Conservation (phyloP, 2,888 invertebrate genomes). For the Carcina quercana region DNA sequence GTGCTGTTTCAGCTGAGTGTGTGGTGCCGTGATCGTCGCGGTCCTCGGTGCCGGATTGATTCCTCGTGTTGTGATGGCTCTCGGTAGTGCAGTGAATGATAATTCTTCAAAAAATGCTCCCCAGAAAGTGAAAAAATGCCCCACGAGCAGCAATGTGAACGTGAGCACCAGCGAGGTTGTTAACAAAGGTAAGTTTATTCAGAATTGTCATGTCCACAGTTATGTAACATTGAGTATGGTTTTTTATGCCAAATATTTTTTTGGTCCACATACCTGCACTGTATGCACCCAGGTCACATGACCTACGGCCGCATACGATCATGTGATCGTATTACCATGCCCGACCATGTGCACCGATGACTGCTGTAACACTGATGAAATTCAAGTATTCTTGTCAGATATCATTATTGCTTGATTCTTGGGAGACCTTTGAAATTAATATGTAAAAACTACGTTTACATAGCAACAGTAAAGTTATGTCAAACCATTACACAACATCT, state of each 20-base stretch:
- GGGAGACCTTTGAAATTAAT: too few species aligned
- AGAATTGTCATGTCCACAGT: constrained; percentile 58
- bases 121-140: constrained; percentile 70
- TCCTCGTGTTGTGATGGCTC: constrained; percentile 75
- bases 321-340: constrained; percentile 37
- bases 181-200: constrained; percentile 59
- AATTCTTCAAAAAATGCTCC: constrained; percentile 61
- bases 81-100: constrained; percentile 74
- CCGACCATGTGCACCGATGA: constrained; percentile 9
- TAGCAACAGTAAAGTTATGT: constrained; percentile 11
- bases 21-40: constrained; percentile 66
- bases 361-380: too few species aligned
- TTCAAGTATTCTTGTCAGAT: too few species aligned
- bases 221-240: constrained; percentile 62
- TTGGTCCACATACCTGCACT: constrained; percentile 17
- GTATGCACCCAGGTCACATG: constrained; percentile 52
- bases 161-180: constrained; percentile 59
- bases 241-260: constrained; percentile 22
- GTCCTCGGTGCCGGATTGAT: constrained; percentile 65
- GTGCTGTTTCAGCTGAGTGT: constrained; percentile 72
- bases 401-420: too few species aligned
- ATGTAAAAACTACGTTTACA: neutral
- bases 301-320: constrained; percentile 33
- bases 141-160: constrained; percentile 52
- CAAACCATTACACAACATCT: constrained; percentile 45